These are phyloP conservation scores for Drosophila kikkawai DNA, from an alignment of 1,140 invertebrate species.

Conservation along the genomic window DNA sequence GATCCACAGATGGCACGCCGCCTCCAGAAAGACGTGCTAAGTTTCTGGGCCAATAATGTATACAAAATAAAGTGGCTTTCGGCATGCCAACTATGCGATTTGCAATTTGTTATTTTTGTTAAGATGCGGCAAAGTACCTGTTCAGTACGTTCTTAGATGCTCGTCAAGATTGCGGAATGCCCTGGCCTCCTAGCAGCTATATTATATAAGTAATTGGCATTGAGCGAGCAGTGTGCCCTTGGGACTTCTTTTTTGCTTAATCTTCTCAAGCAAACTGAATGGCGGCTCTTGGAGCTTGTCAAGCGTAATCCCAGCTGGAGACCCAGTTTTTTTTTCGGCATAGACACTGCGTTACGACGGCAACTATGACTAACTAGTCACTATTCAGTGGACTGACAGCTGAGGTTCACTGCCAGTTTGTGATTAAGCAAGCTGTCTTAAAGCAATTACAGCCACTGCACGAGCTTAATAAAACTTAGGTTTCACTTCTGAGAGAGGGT, in stretches of 20 bases:
- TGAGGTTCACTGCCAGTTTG: conserved; percentile 50
- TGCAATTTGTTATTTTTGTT: conserved; percentile 5
- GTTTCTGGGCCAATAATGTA: conserved; percentile 28
- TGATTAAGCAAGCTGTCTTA: conserved; percentile 33
- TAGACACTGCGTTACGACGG: conserved; percentile 37
- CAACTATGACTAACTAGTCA: conserved; percentile 30
- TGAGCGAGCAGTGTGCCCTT: conserved; percentile 27
- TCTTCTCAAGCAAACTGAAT: conserved; percentile 20
- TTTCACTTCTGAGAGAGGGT: conserved; percentile 40
- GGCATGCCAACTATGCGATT: conserved; percentile 31
- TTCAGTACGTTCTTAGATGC: conserved; percentile 25
- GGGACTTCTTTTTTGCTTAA: conserved; percentile 24
- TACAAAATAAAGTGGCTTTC: conserved; percentile 25
- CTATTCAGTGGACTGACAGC: conserved; percentile 17
- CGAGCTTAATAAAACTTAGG: conserved; percentile 19
- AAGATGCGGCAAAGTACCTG: conserved; percentile 7
- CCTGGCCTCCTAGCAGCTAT: conserved; percentile 1
- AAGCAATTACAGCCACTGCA: conserved; percentile 29
- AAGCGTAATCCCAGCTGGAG: conserved; percentile 41
- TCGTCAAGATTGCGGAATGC: conserved; percentile 11
- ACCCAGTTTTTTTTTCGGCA: conserved; percentile 33
- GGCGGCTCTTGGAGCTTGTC: conserved; percentile 19
- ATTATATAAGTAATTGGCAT: conserved; percentile 15
- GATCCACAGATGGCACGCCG: conserved; percentile 41
- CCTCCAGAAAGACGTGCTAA: conserved; percentile 39